Evolutionary conservation across 35 echinoderm and acorn worm genomes (phyloP).

Genomic region (Ophiothrix spiculata): DNA sequence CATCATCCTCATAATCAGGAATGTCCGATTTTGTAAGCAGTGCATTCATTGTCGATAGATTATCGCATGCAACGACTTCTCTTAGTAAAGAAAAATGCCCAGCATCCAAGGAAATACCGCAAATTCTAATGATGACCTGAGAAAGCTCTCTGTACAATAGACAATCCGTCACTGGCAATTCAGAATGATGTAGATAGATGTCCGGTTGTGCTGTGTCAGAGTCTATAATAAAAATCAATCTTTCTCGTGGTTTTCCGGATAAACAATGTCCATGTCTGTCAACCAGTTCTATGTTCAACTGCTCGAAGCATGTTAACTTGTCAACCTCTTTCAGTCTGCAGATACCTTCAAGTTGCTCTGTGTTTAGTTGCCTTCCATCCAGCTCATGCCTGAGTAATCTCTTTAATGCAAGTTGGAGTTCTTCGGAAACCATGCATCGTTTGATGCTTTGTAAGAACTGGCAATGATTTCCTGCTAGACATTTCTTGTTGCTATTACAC

Average conservation of each 20-base stretch:
- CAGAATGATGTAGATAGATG: slow-evolving; percentile 3
- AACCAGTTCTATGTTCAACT: neutral
- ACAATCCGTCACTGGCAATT: neutral
- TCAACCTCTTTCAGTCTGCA: neutral
- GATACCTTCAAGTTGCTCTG: neutral
- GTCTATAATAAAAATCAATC: neutral
- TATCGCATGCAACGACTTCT: neutral
- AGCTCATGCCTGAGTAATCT: neutral
- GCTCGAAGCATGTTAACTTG: neutral
- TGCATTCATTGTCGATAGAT: neutral
- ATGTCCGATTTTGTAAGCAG: neutral
- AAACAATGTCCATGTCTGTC: neutral
- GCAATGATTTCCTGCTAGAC: neutral
- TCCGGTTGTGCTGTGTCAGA: neutral
- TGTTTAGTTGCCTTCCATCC: neutral
- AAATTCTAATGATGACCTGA: neutral
- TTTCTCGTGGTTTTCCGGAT: neutral
- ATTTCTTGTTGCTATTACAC: neutral
- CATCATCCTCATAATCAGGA: neutral
- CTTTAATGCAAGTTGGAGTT: neutral
- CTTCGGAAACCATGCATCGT: neutral
- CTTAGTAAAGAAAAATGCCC: neutral
- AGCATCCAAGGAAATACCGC: neutral
- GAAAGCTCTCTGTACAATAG: neutral
- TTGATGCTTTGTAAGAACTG: neutral